Percentiles rank a stretch among this genome's conserved stretches.
Conservation (phyloP, 2,888 invertebrate species). For the Carpatolechia fugitivella region DNA sequence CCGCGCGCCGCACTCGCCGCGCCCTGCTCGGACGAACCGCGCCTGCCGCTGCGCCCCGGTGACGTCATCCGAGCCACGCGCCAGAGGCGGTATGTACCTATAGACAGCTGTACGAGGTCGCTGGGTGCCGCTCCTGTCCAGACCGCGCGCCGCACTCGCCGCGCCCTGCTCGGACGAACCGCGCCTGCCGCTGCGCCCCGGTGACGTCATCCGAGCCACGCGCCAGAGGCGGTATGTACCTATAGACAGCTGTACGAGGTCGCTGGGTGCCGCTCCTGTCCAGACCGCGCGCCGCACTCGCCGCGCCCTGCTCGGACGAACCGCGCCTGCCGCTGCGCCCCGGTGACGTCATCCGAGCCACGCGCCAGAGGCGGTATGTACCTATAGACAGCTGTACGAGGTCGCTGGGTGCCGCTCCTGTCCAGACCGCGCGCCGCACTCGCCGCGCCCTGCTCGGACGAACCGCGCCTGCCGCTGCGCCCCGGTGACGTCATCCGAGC, state of each 20-base stretch:
- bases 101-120: conserved; percentile 72
- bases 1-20: conserved; percentile 65
- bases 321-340: conserved; percentile 85
- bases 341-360: conserved; percentile 89
- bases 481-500: conserved; percentile 87
- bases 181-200: conserved; percentile 84
- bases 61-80: conserved; percentile 90
- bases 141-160: conserved; percentile 46
- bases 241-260: conserved; percentile 61
- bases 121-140: conserved; percentile 82
- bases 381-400: conserved; percentile 43
- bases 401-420: conserved; percentile 85
- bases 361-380: conserved; percentile 89
- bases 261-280: conserved; percentile 84
- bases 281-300: conserved; percentile 45
- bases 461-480: conserved; percentile 86
- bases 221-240: conserved; percentile 87
- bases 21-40: conserved; percentile 92
- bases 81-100: conserved; percentile 84
- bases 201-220: conserved; percentile 89
- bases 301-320: conserved; percentile 92
- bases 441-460: conserved; percentile 90
- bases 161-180: conserved; percentile 94
- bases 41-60: conserved; percentile 84
- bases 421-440: conserved; percentile 47